Evolutionary conservation across 2,888 invertebrate species (phyloP).

Genomic region (Phengaris alcon): DNA sequence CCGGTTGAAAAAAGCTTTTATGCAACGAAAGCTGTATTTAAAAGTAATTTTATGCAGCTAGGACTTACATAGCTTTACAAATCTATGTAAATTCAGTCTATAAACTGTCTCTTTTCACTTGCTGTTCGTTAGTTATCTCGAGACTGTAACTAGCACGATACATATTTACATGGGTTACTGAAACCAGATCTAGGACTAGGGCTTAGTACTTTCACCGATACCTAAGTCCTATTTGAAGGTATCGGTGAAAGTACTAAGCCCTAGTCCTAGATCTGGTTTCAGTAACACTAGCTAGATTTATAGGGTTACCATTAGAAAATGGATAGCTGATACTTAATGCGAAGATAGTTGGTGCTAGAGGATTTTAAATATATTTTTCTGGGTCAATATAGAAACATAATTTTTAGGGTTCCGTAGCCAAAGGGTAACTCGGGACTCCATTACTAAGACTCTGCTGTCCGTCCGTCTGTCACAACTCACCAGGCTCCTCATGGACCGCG

Average conservation of each 20-base stretch:
- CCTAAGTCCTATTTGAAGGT: background rate
- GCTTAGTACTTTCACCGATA: constrained; percentile 4
- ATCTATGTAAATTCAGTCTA: background rate
- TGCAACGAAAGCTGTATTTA: too few species aligned
- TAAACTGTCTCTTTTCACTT: background rate
- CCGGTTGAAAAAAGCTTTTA: too few species aligned
- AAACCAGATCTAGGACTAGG: constrained; percentile 6
- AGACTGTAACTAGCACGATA: background rate
- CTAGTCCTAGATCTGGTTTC: constrained; percentile 7
- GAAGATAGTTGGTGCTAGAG: too few species aligned
- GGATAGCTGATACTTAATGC: background rate
- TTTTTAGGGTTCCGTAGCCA: too few species aligned
- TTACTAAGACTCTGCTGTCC: too few species aligned
- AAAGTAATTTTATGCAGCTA: too few species aligned
- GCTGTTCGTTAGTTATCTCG: background rate
- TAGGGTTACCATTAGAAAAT: background rate
- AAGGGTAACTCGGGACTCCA: too few species aligned
- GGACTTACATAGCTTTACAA: background rate
- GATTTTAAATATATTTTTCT: too few species aligned
- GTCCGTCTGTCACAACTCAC: too few species aligned
- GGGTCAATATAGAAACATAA: too few species aligned
- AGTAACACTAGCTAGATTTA: background rate
- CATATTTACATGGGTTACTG: background rate
- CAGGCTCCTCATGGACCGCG: too few species aligned
- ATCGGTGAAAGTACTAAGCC: constrained; percentile 6